These are phyloP conservation scores for Isurus oxyrinchus DNA, from an alignment of 2,113 vertebrate genomes.

Conservation along the genomic window DNA sequence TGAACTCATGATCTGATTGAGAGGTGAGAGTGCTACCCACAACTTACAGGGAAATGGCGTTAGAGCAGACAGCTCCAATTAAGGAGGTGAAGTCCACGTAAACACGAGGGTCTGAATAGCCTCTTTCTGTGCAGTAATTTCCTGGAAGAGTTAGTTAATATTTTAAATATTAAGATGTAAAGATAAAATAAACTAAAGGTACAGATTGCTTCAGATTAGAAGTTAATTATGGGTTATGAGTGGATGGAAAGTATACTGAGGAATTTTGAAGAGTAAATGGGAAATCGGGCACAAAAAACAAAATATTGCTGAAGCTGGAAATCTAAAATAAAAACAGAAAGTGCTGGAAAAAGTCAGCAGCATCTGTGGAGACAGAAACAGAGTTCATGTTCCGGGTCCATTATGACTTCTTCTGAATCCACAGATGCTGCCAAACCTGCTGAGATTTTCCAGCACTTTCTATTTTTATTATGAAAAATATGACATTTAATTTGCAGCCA, in stretches of 20 bases:
- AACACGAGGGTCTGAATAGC: neutral
- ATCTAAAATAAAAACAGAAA: neutral
- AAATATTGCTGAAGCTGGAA: neutral
- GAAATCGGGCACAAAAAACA: neutral
- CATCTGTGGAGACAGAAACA: too few species aligned
- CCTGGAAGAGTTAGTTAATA: neutral
- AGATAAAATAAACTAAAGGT: neutral
- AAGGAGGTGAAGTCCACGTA: neutral
- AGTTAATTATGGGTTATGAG: neutral
- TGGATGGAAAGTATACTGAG: neutral
- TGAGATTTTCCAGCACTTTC: neutral
- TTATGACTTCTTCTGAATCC: neutral
- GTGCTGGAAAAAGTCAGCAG: neutral
- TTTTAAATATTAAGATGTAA: neutral
- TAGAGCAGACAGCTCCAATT: neutral
- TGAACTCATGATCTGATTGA: neutral
- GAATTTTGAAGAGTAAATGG: neutral
- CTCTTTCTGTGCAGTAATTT: constrained; percentile 17
- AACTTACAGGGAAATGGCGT: neutral
- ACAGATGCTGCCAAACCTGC: too few species aligned
- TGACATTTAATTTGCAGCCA: too few species aligned
- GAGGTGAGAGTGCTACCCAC: neutral
- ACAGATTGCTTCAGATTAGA: neutral
- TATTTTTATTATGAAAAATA: too few species aligned
- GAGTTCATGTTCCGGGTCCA: neutral